Evolutionary conservation across 1,140 invertebrate species (phyloP).

Genomic region (Psix sp.): DNA sequence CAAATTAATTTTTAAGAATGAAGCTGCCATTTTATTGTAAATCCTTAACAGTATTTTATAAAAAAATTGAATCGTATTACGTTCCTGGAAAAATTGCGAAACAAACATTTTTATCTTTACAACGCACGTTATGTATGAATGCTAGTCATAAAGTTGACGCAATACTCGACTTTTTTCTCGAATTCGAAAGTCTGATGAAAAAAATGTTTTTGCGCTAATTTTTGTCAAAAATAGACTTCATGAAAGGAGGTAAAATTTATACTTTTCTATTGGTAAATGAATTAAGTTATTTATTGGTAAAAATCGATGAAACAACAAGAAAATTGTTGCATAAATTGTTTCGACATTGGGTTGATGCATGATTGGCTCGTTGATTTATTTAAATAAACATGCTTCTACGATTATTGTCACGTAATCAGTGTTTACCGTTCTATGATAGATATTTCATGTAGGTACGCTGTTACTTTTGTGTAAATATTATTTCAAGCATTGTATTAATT

Average conservation of each 20-base stretch:
- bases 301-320: background rate
- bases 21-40: no score
- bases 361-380: conserved; percentile 61
- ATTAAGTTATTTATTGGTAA: background rate
- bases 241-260: no score
- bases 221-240: no score
- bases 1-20: no score
- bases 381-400: conserved; percentile 55
- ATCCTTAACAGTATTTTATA: conserved; percentile 3
- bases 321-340: background rate
- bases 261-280: background rate
- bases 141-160: conserved; percentile 67
- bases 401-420: conserved; percentile 63
- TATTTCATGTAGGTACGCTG: conserved; percentile 61
- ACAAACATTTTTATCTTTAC: conserved; percentile 15
- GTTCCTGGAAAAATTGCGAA: conserved; percentile 13
- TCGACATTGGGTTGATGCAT: conserved; percentile 28
- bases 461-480: conserved; percentile 67
- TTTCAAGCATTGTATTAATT: conserved; percentile 72
- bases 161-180: conserved; percentile 32
- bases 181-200: conserved; percentile 1
- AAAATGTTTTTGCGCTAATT: background rate
- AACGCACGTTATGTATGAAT: conserved; percentile 62
- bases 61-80: no score
- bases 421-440: conserved; percentile 62